Conservation (phyloP, 2,888 invertebrate species). For the Dynastes grantii region DNA sequence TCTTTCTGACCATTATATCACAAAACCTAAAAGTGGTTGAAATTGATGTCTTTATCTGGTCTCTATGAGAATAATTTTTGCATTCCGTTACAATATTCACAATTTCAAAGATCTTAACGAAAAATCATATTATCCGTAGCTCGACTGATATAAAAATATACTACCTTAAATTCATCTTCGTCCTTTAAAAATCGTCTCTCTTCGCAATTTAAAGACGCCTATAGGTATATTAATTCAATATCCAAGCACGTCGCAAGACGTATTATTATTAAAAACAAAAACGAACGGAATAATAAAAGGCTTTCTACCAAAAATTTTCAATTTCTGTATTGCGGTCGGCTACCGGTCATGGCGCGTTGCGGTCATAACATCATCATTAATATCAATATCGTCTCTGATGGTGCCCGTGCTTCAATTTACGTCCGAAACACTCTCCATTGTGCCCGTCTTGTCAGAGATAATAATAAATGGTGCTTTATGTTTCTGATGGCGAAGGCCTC, state of each 20-base stretch:
- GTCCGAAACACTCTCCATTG: constrained; percentile 18
- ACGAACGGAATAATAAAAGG: background rate
- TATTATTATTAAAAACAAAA: constrained; percentile 14
- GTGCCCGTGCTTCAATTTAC: constrained; percentile 19
- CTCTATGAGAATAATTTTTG: no score
- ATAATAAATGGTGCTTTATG: constrained; percentile 33
- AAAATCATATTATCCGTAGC: no score
- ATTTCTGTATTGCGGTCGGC: constrained; percentile 14
- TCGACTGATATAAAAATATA: no score
- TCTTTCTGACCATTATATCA: no score
- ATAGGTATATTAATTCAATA: background rate
- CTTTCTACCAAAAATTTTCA: constrained; percentile 6
- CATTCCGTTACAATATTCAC: no score
- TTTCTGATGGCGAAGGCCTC: constrained; percentile 10
- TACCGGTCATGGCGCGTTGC: constrained; percentile 19
- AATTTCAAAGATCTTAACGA: no score
- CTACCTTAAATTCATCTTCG: background rate
- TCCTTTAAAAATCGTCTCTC: background rate
- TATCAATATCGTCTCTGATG: constrained; percentile 21
- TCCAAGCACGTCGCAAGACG: background rate
- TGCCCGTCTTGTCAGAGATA: constrained; percentile 36
- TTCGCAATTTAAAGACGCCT: constrained; percentile 7
- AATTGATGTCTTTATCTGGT: no score
- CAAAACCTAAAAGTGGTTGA: no score
- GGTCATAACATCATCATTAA: constrained; percentile 36